Conservation (phyloP, 2,113 vertebrate genomes). For the Hymenochirus boettgeri region DNA sequence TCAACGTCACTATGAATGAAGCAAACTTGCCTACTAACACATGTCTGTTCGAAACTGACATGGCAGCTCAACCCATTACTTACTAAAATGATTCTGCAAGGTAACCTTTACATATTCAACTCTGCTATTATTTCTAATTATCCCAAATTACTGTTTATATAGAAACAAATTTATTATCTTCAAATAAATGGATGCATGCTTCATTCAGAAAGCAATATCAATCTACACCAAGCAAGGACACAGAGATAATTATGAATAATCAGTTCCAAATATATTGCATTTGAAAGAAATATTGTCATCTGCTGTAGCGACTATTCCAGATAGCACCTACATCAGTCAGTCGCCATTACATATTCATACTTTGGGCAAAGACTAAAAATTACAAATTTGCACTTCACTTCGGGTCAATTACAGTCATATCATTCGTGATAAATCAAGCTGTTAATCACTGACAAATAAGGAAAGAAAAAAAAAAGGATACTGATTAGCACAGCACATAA, state of each 20-base stretch:
- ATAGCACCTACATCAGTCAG: background rate
- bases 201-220: conserved; percentile 6
- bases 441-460: too few species aligned
- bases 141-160: conserved; percentile 53
- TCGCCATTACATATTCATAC: background rate
- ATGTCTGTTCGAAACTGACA: conserved; percentile 72
- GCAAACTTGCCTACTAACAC: conserved; percentile 63
- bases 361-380: too few species aligned
- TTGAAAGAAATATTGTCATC: background rate
- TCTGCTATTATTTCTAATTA: conserved; percentile 48
- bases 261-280: background rate
- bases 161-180: conserved; percentile 47
- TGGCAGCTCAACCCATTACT: conserved; percentile 54
- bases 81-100: conserved; percentile 55
- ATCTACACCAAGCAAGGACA: conserved; percentile 23
- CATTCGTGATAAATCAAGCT: too few species aligned
- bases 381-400: too few species aligned
- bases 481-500: too few species aligned
- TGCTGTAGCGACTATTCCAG: background rate
- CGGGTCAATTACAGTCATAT: too few species aligned
- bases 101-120: conserved; percentile 56
- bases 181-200: conserved; percentile 12
- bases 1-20: conserved; percentile 75
- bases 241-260: background rate
- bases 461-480: too few species aligned